Percentiles rank a stretch among this genome's conserved stretches.
Evolutionary conservation across 2,113 vertebrate genomes (phyloP).

Genomic region (Aphyosemion australe): DNA sequence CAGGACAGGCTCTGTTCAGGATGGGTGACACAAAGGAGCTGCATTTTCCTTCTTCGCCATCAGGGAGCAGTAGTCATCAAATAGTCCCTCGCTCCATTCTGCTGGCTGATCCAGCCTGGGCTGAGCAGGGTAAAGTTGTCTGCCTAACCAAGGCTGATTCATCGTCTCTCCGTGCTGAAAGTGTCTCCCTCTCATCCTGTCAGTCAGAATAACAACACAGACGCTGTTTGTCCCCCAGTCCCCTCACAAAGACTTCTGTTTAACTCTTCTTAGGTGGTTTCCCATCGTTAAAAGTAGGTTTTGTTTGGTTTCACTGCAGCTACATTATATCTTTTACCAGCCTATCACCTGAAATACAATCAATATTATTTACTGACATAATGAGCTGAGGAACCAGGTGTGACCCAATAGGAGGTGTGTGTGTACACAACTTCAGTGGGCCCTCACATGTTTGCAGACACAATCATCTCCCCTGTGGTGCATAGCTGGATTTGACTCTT

Average conservation of each 20-base stretch:
- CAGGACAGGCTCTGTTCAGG: constrained; percentile 33
- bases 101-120: constrained; percentile 31
- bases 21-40: constrained; percentile 48
- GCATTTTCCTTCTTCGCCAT: constrained; percentile 55
- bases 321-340: constrained; percentile 1
- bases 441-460: background rate
- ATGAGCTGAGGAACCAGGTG: background rate
- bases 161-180: constrained; percentile 49
- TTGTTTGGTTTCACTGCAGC: constrained; percentile 37
- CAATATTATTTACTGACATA: background rate
- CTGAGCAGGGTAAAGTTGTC: constrained; percentile 50
- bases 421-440: too few relatives aligned
- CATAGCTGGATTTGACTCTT: background rate
- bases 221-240: constrained; percentile 17
- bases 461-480: background rate
- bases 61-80: constrained; percentile 71
- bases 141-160: constrained; percentile 64
- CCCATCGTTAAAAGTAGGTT: constrained; percentile 7
- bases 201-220: constrained; percentile 49
- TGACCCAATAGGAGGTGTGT: background rate
- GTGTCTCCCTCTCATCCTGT: constrained; percentile 41
- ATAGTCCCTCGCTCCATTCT: constrained; percentile 46
- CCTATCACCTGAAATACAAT: background rate
- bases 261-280: background rate
- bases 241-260: background rate